A percentile compares a stretch with the other conserved stretches of the same genome.
Conservation (phyloP, 2,797 vertebrate species). For the Triplophysa yarkandensis region DNA sequence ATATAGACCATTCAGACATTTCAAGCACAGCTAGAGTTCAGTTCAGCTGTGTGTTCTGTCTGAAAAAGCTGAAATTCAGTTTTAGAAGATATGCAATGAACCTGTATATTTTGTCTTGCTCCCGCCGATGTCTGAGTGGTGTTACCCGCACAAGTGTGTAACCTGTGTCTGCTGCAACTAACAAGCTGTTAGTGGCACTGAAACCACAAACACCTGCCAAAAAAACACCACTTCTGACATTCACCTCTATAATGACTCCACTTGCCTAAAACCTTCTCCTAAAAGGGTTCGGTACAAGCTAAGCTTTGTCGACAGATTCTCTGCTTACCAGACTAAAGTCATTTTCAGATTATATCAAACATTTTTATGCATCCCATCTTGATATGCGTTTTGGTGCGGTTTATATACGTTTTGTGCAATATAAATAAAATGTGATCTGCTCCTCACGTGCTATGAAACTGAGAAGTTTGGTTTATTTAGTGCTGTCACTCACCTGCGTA, state of each 20-base stretch:
- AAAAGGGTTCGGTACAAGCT: background rate
- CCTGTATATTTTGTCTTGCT: background rate
- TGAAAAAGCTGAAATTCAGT: background rate
- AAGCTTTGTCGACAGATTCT: background rate
- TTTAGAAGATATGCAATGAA: slow-evolving; percentile 1
- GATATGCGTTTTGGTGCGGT: too few species aligned
- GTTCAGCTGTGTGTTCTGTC: slow-evolving; percentile 2
- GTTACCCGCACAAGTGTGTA: background rate
- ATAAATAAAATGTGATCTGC: too few species aligned
- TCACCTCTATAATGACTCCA: background rate
- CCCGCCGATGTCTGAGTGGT: background rate
- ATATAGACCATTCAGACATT: too few species aligned
- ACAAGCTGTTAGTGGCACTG: background rate
- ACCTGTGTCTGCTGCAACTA: background rate
- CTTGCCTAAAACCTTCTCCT: background rate
- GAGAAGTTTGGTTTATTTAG: too few species aligned
- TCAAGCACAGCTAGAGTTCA: background rate
- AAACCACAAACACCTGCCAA: slow-evolving; percentile 6
- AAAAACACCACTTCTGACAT: slow-evolving; percentile 4
- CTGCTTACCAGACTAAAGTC: background rate
- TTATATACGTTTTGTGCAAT: too few species aligned
- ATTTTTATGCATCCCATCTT: too few species aligned
- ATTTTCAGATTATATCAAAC: background rate
- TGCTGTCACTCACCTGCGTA: too few species aligned
- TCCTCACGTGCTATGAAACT: too few species aligned